Base-by-base conservation (phyloP, 1,140 invertebrate genomes). In the Babylonia areolata region DNA sequence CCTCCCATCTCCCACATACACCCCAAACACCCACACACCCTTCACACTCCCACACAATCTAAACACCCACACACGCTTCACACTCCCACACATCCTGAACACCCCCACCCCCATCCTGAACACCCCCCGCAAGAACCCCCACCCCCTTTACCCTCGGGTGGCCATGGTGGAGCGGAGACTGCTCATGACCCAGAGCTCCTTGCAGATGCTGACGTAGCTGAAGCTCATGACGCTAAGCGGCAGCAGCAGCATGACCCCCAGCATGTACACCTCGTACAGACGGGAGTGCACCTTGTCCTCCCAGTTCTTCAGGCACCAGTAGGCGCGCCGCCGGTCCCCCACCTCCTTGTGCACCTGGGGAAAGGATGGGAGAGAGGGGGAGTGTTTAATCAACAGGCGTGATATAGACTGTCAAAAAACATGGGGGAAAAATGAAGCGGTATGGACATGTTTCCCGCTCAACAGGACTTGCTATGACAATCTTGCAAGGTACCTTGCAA, bases 181-280 rank as follows among this genome's bases (percentile, higher is more conserved):
- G 3, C 90, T 90, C 71, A 95, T 93, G 37, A 91, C 88, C 93
- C 96, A 96, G 54, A 97, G 95, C 92, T 96, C 96, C 92, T 95
- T 95, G 90, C 96, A 96, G 87, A 97, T 97, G 85, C 95, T 94
- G 6, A 95, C 94, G 89, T 97, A 97, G 77, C 96, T 95, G 85
- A 95, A 95, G 3, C 93, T 95, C 96, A 97, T 97, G 54, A 97
- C 95, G 37, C 91, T 90, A 3, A 96, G 94, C 0, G 96, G 96
- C 0, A 96, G 88, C 0, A 96, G 91, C 1, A 97, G 94, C n/a
- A 97, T 95, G 17, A 97, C 86, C 1, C 95, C 83, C 15, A 97
- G 92, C 95, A 96, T 96, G 90, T 96, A 97, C 0, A 96, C 90
- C 91, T 97, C 96, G 90, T 97, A 96, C 33, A 95, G 90, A 42